Percentiles rank a stretch among this genome's conserved stretches.
Evolutionary conservation across 2,113 vertebrate species (phyloP).

Genomic region (Chauna torquata): DNA sequence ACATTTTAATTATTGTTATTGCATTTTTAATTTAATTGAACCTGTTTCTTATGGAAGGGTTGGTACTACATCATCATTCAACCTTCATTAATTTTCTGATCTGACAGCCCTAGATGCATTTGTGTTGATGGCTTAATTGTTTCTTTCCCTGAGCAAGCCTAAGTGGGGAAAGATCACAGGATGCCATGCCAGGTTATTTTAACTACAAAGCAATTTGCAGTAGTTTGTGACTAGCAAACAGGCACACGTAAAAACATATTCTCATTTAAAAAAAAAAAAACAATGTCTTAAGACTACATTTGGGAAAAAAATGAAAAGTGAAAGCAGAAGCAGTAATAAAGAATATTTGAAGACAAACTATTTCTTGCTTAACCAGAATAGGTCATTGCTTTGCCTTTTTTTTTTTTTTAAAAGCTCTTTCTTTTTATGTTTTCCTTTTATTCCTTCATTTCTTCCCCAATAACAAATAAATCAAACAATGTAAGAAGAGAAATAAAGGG

Average conservation of each 20-base stretch:
- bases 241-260: neutral
- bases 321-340: neutral
- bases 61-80: neutral
- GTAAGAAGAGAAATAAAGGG: neutral
- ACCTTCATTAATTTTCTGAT: neutral
- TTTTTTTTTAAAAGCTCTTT: neutral
- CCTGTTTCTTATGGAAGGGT: neutral
- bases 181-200: neutral
- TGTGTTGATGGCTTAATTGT: slow-evolving; percentile 12
- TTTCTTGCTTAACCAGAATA: neutral
- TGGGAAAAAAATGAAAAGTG: neutral
- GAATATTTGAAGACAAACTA: neutral
- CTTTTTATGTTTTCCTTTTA: neutral
- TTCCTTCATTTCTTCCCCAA: neutral
- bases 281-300: fast-evolving
- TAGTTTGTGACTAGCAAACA: neutral
- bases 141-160: neutral
- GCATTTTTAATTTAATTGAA: slow-evolving; percentile 3
- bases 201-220: neutral
- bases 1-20: slow-evolving; percentile 5
- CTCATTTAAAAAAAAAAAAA: neutral
- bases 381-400: neutral
- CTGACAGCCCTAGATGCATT: neutral
- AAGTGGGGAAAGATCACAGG: neutral
- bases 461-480: neutral